Evolutionary conservation across 2,113 vertebrate genomes (phyloP).

Genomic region (Erinaceus europaeus): DNA sequence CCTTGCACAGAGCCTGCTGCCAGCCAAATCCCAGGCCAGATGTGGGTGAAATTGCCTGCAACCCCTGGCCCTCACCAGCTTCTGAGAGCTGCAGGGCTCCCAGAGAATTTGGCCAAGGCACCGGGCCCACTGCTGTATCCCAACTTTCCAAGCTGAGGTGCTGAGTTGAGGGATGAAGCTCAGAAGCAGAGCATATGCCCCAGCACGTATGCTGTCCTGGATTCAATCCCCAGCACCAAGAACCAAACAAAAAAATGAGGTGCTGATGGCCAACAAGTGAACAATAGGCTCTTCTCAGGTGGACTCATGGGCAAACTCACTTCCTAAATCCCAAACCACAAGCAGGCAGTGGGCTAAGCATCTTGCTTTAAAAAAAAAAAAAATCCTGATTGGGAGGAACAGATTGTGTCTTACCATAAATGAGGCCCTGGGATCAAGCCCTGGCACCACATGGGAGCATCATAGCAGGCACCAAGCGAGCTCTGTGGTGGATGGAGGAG

Average conservation of each 20-base stretch:
- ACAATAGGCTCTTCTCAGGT: background rate
- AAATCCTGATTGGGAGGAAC: too few relatives aligned
- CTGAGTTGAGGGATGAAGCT: too few relatives aligned
- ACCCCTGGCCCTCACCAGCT: background rate
- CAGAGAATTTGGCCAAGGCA: background rate
- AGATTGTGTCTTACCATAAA: too few relatives aligned
- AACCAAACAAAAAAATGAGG: too few relatives aligned
- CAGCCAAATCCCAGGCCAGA: constrained; percentile 50
- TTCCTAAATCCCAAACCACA: background rate
- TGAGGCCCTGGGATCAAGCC: too few relatives aligned
- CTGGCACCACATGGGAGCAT: too few relatives aligned
- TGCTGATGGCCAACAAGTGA: background rate
- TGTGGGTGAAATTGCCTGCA: background rate
- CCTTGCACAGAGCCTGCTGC: constrained; percentile 30
- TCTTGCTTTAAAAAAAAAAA: background rate
- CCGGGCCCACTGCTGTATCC: background rate
- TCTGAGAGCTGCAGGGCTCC: background rate
- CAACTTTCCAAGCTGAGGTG: background rate
- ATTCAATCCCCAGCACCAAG: too few relatives aligned
- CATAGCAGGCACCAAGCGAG: too few relatives aligned
- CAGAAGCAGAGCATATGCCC: too few relatives aligned
- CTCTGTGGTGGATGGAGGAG: too few relatives aligned
- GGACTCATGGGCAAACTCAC: background rate
- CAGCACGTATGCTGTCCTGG: too few relatives aligned
- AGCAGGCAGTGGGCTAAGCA: background rate